These are phyloP conservation scores for Globicephala melas DNA, from an alignment of 2,113 vertebrate genomes.

Conservation along the genomic window DNA sequence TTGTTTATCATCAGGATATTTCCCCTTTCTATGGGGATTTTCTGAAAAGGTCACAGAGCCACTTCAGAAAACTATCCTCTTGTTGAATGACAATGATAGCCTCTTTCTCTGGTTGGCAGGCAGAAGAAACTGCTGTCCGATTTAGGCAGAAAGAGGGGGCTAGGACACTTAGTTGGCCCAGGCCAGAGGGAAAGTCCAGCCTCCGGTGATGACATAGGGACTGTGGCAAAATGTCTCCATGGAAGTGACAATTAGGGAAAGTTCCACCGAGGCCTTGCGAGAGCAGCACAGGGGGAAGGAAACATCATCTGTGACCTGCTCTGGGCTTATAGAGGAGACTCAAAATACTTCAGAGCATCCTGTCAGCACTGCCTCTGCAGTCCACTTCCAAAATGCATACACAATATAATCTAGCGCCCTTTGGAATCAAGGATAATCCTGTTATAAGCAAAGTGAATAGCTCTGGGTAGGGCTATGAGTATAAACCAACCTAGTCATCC, in stretches of 20 bases:
- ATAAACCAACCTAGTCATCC: background rate
- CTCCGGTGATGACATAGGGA: background rate
- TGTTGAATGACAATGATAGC: conserved; percentile 48
- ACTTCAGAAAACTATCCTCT: conserved; percentile 21
- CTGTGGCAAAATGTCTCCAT: background rate
- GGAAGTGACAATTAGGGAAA: background rate
- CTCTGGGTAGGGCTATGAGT: background rate
- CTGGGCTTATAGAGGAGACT: background rate
- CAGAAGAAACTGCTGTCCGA: background rate
- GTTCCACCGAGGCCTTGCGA: background rate
- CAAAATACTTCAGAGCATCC: background rate
- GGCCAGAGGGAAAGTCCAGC: conserved; percentile 68
- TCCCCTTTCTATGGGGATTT: conserved; percentile 62
- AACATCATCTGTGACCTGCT: background rate
- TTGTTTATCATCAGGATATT: conserved; percentile 59
- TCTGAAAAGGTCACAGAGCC: conserved; percentile 46
- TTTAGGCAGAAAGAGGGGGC: background rate
- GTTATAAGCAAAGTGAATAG: background rate
- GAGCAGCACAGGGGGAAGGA: background rate
- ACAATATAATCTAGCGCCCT: background rate
- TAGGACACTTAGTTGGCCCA: conserved; percentile 17
- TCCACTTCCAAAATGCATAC: background rate
- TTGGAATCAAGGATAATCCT: background rate
- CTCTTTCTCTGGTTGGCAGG: conserved; percentile 46
- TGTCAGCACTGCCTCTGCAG: background rate